These are phyloP conservation scores for Aphidius colemani DNA, from an alignment of 2,888 invertebrate genomes.

Conservation along the genomic window DNA sequence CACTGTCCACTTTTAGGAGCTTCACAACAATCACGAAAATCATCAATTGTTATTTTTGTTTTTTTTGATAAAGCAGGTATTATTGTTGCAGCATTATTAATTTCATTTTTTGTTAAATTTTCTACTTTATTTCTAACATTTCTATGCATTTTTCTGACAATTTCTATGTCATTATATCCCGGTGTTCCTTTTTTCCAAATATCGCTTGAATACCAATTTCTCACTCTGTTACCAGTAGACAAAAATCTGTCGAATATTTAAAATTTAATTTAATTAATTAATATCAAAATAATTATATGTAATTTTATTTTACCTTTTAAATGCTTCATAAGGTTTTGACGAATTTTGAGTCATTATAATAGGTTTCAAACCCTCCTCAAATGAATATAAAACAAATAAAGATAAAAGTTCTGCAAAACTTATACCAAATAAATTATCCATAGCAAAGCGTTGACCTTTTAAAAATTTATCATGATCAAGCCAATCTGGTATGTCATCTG, in stretches of 20 bases:
- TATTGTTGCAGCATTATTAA: slow-evolving; percentile 35
- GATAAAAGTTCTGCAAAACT: slow-evolving; percentile 55
- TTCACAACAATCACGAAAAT: slow-evolving; percentile 42
- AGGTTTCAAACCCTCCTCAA: slow-evolving; percentile 56
- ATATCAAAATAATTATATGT: neutral
- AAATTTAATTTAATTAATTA: neutral
- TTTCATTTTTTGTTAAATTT: slow-evolving; percentile 34
- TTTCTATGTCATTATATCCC: slow-evolving; percentile 59
- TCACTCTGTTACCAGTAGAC: slow-evolving; percentile 59
- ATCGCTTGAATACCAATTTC: slow-evolving; percentile 63
- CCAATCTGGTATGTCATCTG: slow-evolving; percentile 55
- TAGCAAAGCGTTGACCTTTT: slow-evolving; percentile 61
- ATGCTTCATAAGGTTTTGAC: slow-evolving; percentile 60
- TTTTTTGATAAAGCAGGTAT: slow-evolving; percentile 39
- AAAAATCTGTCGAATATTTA: slow-evolving; percentile 52
- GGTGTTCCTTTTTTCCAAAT: slow-evolving; percentile 59
- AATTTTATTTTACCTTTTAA: slow-evolving; percentile 43
- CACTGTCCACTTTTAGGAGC: slow-evolving; percentile 38
- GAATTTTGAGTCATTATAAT: slow-evolving; percentile 62
- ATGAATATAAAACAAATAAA: slow-evolving; percentile 57
- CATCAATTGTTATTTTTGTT: slow-evolving; percentile 33
- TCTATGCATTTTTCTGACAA: slow-evolving; percentile 60
- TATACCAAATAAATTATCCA: slow-evolving; percentile 53
- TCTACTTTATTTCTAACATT: slow-evolving; percentile 48
- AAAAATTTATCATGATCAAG: slow-evolving; percentile 58